Evolutionary conservation across 2,888 invertebrate species (phyloP), one percentile per base, ranked within the genome.

Genomic region (Noctua fimbriata): DNA sequence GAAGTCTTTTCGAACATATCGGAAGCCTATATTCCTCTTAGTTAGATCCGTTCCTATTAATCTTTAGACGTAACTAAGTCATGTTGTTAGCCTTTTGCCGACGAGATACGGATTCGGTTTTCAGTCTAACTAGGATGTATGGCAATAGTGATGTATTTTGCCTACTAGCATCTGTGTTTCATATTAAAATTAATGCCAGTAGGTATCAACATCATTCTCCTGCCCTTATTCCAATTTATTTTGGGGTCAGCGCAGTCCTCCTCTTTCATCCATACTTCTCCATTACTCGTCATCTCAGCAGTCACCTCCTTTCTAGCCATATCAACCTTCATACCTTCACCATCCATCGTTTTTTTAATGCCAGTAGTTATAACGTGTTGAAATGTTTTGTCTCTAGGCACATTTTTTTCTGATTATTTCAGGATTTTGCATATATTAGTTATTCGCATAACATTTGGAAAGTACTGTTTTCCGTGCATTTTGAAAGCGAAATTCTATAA

Each of bases 1-100:
- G 36, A 84, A 84, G 79, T 69, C 60, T 84, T 77, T 83, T 72
- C 47, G 84, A 63, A 84, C 84, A 82, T 69, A 71, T 82, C 81
- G 84, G 60, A 69, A 82, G 78, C 77, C 81, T 60, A 32, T 69
- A 82, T 80, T 63, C 69, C 14, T 83, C 65, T 77, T 63, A 75
- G 82, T 76, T 63, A 58, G 67, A 71, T 77, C 47, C 67, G 60
- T 60, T 71, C 44, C 28, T 72, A 71, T 82, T 79, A 72, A 69
- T 77, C 36, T 77, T 77, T 63, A 7, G 32, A 82, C 24, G 28
- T 36, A 69, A 52, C 32, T 52, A 58, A 79, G 75, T 60, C 76
- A 82, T 69, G n/a, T 14, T 76, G 14, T 18, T 47, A 49, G 74
- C 21, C 18, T 83, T 76, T 76, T 82, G 24, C 12, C 32, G 32